Base-by-base conservation (phyloP, 2,797 vertebrate genomes). In the Rhinoraja longicauda region DNA sequence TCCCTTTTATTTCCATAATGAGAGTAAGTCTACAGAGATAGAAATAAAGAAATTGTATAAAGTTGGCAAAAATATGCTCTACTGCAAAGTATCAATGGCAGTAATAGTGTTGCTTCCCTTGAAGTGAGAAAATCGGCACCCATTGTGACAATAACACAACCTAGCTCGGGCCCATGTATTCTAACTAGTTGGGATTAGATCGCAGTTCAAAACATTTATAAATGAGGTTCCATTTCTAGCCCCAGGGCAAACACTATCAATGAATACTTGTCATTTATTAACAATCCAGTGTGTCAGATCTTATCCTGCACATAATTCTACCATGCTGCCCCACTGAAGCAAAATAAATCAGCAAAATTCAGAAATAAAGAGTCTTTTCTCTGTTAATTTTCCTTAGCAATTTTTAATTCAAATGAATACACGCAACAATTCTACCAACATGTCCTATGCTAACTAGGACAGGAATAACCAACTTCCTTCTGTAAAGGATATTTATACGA, bases 181-280 rank as follows among this genome's bases (percentile, higher is more conserved):
- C 62, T 70, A 36, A 72, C 0, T 3, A 0, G 39, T 39, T 73
- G 70, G 24, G 36, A n/a, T 92, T 92, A 75, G 9, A 91, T 32
- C 19, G 26, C 15, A 29, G 62, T 72, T 90, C 64, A 90, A 91
- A 91, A 91, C 8, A 53, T 32, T 59, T 86, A 17, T 86, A 62
- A 86, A 64, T 64, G 29, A 86, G 17, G 29, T 6, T n/a, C 82
- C 57, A 86, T 32, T 64, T 86, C 59, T 62, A 86, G 59, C 57
- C 13, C 15, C 59, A 53, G 36, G 64, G 36, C 36, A 15, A 21
- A 73, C 36, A 72, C 3, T 26, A 13, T 53, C 32, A 45, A 29
- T 45, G 36, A 29, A 91, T 17, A 26, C 21, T 39, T 90, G 39
- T 91, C 64, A 72, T 91, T 73, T 91, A 72, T 91, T 45, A 91